phyloP scores from a whole-genome alignment of 2,888 invertebrate genomes.

The Sceliomorpha sp. region DNA sequence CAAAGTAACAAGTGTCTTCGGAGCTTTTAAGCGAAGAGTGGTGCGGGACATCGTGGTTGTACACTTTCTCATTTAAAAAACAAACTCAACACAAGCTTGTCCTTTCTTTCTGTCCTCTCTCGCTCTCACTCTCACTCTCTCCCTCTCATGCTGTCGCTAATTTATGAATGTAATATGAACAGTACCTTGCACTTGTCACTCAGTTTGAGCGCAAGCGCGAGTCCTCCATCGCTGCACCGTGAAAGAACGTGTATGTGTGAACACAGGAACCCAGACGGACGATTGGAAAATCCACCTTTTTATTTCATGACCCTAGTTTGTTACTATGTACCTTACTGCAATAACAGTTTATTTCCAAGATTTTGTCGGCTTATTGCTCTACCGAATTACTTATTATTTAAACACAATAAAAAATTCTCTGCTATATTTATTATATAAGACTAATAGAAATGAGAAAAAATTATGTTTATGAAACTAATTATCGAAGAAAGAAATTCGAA shows the following conservation, averaged over 20 bases:
- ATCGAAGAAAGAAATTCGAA: too few relatives aligned
- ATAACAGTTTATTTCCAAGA: too few relatives aligned
- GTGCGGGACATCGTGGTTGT: constrained; percentile 59
- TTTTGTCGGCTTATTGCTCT: too few relatives aligned
- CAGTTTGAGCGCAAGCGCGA: constrained; percentile 89
- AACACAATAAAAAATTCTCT: too few relatives aligned
- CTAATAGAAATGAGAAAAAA: too few relatives aligned
- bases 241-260: constrained; percentile 80
- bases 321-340: too few relatives aligned
- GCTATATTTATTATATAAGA: too few relatives aligned
- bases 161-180: constrained; percentile 77
- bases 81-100: constrained; percentile 7
- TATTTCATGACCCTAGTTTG: constrained; percentile 49
- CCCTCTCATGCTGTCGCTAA: constrained; percentile 43
- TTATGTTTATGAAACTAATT: too few relatives aligned
- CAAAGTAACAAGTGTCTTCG: constrained; percentile 3
- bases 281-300: constrained; percentile 59
- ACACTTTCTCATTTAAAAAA: background rate
- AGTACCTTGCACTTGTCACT: constrained; percentile 91
- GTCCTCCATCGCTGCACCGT: constrained; percentile 82
- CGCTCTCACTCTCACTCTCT: constrained; percentile 1
- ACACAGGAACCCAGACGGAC: constrained; percentile 81
- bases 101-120: background rate
- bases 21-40: constrained; percentile 49
- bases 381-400: too few relatives aligned